Evolutionary conservation across 2,113 vertebrate genomes (phyloP).

Genomic region (Promerops cafer): DNA sequence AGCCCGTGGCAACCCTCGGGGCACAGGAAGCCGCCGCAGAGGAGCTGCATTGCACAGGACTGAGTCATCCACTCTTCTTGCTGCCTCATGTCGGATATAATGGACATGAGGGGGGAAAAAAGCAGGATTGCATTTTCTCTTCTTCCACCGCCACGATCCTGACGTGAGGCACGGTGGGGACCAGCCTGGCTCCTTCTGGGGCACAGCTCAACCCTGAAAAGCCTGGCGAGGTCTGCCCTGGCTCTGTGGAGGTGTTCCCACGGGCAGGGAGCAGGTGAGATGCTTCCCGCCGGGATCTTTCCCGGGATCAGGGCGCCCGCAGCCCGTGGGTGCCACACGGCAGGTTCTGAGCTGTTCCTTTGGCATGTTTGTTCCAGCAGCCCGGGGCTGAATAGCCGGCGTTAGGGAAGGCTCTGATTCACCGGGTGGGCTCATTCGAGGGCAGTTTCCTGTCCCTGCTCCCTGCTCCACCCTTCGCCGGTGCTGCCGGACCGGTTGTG

Average conservation of each 20-base stretch:
- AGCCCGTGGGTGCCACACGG: background rate
- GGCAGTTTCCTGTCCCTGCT: background rate
- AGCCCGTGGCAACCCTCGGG: background rate
- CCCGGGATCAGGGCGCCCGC: accelerated
- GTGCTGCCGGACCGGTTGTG: background rate
- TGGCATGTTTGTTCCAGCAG: background rate
- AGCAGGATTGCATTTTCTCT: background rate
- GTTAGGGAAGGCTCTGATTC: conserved; percentile 4
- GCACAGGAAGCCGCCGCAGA: background rate
- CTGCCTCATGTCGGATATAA: background rate
- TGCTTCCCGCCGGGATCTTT: accelerated
- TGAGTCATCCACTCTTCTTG: background rate
- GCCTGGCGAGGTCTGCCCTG: background rate
- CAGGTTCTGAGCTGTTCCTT: background rate
- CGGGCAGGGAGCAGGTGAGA: background rate
- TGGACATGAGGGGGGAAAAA: background rate
- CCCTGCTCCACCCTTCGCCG: background rate
- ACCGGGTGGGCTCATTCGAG: background rate
- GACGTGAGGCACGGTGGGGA: background rate
- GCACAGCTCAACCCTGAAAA: background rate
- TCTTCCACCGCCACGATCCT: background rate
- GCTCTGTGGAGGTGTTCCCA: background rate
- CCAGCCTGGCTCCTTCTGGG: background rate
- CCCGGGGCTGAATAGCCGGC: background rate
- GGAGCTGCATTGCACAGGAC: background rate